These are phyloP conservation scores for Idaea dimidiata DNA, from an alignment of 2,888 invertebrate genomes.

Conservation along the genomic window DNA sequence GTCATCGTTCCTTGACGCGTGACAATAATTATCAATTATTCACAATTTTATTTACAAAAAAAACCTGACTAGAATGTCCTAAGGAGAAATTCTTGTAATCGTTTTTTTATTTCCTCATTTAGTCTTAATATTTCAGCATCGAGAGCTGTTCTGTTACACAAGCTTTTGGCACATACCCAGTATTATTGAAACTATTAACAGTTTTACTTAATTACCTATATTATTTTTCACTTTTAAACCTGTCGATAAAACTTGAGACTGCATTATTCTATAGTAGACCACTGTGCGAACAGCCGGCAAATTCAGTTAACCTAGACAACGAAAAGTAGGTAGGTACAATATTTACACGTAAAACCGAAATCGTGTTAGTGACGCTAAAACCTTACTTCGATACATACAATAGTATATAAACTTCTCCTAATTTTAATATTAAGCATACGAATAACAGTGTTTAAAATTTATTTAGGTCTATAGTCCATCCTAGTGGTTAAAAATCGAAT, in stretches of 20 bases:
- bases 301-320: conserved; percentile 36
- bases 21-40: conserved; percentile 67
- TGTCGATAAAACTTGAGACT: conserved; percentile 52
- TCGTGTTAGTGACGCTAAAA: conserved; percentile 68
- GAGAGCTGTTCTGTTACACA: conserved; percentile 57
- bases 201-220: conserved; percentile 51
- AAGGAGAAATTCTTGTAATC: conserved; percentile 62
- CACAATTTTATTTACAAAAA: conserved; percentile 75
- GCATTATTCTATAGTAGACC: conserved; percentile 36
- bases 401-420: conserved; percentile 76
- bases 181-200: conserved; percentile 56
- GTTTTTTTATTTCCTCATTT: conserved; percentile 52
- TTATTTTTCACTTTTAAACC: conserved; percentile 36
- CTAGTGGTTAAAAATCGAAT: conserved; percentile 61
- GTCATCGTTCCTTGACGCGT: conserved; percentile 54
- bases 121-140: conserved; percentile 64
- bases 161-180: conserved; percentile 79
- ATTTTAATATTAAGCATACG: conserved; percentile 74
- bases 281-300: conserved; percentile 18
- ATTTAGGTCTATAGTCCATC: conserved; percentile 69
- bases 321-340: conserved; percentile 50
- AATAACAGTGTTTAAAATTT: conserved; percentile 79
- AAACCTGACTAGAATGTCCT: conserved; percentile 74
- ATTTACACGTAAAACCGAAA: conserved; percentile 55
- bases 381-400: conserved; percentile 51